Conservation (phyloP, 2,888 invertebrate species). For the Apamea crenata region DNA sequence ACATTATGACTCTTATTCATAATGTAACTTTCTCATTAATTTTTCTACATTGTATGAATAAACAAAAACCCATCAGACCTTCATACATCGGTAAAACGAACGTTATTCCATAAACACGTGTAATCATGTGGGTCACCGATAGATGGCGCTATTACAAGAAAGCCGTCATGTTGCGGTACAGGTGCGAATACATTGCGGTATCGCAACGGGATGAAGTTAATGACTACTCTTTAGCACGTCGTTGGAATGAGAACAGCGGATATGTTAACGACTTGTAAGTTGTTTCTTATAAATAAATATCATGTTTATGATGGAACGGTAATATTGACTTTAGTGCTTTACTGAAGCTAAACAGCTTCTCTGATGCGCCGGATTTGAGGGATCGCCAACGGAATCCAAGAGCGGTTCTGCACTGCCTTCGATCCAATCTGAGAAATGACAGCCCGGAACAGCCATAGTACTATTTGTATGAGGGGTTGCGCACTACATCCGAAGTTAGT, state of each 20-base stretch:
- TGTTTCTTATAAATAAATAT: constrained; percentile 48
- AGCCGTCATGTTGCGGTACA: constrained; percentile 57
- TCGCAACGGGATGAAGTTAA: constrained; percentile 62
- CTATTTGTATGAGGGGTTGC: too few relatives aligned
- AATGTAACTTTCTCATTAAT: not conserved
- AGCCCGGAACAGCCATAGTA: too few relatives aligned
- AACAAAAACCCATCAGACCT: not conserved
- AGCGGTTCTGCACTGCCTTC: too few relatives aligned
- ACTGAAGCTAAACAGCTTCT: not conserved
- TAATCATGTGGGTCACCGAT: constrained; percentile 52
- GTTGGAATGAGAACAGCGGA: constrained; percentile 51
- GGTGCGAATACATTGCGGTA: constrained; percentile 60
- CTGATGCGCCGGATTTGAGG: too few relatives aligned
- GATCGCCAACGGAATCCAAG: too few relatives aligned
- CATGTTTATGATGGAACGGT: constrained; percentile 48
- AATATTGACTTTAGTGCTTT: constrained; percentile 27
- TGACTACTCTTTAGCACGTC: constrained; percentile 62
- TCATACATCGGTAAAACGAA: constrained; percentile 11
- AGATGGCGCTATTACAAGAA: constrained; percentile 62
- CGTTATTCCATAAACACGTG: constrained; percentile 36
- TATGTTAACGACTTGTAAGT: constrained; percentile 47
- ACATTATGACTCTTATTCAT: too few relatives aligned
- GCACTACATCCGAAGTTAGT: too few relatives aligned
- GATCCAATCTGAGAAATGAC: too few relatives aligned
- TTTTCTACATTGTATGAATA: not conserved